Conservation (phyloP, 2,113 vertebrate genomes). For the Chloroceryle aenea region DNA sequence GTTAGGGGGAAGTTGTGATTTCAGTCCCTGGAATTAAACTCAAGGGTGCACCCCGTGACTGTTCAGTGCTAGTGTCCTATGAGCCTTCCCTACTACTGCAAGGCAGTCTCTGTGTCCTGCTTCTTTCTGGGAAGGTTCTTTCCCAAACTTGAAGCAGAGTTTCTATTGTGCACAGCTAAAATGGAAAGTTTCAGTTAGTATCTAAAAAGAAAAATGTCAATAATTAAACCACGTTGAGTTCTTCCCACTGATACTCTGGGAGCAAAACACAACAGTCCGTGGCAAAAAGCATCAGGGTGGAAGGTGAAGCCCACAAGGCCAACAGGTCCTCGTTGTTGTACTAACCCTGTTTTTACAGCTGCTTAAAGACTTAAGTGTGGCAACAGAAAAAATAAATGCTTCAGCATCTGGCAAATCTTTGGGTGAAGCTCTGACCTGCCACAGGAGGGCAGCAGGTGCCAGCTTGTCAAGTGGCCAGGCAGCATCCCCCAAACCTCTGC, state of each 20-base stretch:
- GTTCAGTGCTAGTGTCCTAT: neutral
- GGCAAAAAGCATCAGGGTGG: accelerated
- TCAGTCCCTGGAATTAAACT: neutral
- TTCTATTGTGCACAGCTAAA: neutral
- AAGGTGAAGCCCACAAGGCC: neutral
- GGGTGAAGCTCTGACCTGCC: neutral
- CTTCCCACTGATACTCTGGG: neutral
- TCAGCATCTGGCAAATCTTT: neutral
- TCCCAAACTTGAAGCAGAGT: neutral
- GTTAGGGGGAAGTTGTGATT: neutral
- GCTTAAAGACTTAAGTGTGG: no score
- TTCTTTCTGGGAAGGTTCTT: neutral
- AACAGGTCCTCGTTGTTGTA: accelerated
- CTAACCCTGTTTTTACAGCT: no score
- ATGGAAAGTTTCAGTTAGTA: neutral
- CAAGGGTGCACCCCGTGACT: accelerated
- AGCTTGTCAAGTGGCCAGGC: accelerated
- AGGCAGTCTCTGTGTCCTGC: neutral
- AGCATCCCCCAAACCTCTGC: neutral
- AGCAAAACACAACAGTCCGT: accelerated
- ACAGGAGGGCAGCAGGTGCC: slow-evolving; percentile 43
- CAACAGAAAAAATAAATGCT: accelerated
- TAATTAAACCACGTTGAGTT: accelerated
- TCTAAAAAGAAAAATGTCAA: neutral
- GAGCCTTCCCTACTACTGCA: neutral